Evolutionary conservation across 2,797 vertebrate genomes (phyloP).

Genomic region (Gymnopithys bicolor): DNA sequence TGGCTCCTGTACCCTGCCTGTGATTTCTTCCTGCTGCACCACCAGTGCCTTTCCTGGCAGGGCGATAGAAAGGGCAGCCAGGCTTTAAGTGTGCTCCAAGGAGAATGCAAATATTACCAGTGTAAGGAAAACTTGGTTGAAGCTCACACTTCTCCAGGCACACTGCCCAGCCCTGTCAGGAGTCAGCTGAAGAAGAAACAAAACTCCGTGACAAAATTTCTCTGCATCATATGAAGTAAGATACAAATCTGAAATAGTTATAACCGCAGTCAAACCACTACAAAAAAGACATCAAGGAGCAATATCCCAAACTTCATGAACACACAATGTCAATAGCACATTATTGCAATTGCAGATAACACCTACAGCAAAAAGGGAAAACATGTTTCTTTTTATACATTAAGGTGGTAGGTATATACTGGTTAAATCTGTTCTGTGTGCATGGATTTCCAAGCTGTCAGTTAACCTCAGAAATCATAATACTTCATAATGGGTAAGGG

Average conservation of each 20-base stretch:
- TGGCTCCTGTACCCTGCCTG: neutral
- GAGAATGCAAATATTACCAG: neutral
- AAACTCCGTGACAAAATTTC: neutral
- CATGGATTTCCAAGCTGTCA: neutral
- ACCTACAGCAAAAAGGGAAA: neutral
- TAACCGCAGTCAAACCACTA: neutral
- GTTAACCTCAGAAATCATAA: neutral
- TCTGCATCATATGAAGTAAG: neutral
- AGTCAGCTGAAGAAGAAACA: neutral
- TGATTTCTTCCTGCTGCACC: neutral
- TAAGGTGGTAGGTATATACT: neutral
- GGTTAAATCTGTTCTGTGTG: neutral
- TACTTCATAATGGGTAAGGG: neutral
- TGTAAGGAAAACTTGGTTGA: neutral
- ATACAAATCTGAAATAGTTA: neutral
- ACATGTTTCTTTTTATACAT: neutral
- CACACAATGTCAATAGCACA: neutral
- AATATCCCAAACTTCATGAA: neutral
- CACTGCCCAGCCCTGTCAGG: neutral
- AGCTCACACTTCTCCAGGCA: neutral
- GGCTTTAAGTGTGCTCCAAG: neutral
- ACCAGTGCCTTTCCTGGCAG: neutral
- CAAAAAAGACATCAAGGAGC: neutral
- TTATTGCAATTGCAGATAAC: neutral
- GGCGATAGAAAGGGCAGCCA: neutral